Evolutionary conservation across 2,113 vertebrate species (phyloP), one percentile per base, ranked within the genome.

Genomic region (Cyprinodon variegatus): DNA sequence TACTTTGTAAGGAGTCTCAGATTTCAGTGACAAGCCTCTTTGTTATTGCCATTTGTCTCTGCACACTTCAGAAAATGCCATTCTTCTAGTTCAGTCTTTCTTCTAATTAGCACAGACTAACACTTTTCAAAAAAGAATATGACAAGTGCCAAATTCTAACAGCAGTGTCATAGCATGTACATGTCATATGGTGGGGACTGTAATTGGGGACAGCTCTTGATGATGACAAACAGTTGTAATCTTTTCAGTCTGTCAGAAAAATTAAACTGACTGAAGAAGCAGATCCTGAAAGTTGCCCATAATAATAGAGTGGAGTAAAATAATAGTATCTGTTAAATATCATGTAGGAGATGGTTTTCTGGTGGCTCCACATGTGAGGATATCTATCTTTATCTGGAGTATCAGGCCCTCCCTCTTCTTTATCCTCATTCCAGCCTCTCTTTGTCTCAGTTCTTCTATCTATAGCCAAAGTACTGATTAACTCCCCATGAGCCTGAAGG

Each of bases 381-480:
- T 15, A 57, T 57, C 17, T n/a, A 57, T n/a, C 43, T 20, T 70
- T 37, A 60, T 4, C 37, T 70, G 61, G 38, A 70, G 38, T 65
- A 57, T 66, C 4, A 62, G 36, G 20, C 36, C 75, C 81, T 65
- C 74, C 81, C 71, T 65, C n/a, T 7, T 59, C 69, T 65, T 68
- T 75, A 37, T 72, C 62, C 66, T 53, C 65, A 69, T 61, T 8
- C 29, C 85, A 74, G 76, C 66, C 73, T 74, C 83, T 74, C 64
- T 37, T 15, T 78, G 70, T 77, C 74, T 80, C 76, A 60, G 40
- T 73, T 68, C 11, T 77, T 61, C 87, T 85, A 84, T 90, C 82
- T 89, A 74, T 86, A 88, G 82, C 76, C 61, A 13, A 66, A 86
- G 83, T 88, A 81, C 81, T 89, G 82, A 89, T 91, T 89, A 89